Evolutionary conservation across 2,888 invertebrate genomes (phyloP).

Genomic region (Thalpophila matura): DNA sequence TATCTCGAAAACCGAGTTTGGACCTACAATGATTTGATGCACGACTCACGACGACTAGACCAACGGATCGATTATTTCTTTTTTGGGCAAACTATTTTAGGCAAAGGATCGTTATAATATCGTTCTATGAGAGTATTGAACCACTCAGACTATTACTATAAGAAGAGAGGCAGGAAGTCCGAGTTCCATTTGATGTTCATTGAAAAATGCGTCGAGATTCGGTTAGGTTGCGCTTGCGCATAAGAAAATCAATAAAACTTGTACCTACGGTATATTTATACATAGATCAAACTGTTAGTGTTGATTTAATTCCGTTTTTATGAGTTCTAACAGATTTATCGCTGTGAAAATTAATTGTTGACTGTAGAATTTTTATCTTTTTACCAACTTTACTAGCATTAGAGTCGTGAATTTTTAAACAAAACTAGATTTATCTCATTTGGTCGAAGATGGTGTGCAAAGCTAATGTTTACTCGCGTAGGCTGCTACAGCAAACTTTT

Average conservation of each 20-base stretch:
- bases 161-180: constrained; percentile 57
- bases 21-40: too few species aligned
- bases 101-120: constrained; percentile 29
- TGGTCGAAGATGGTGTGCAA: not conserved
- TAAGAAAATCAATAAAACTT: constrained; percentile 55
- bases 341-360: constrained; percentile 40
- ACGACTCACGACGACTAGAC: constrained; percentile 22
- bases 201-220: constrained; percentile 45
- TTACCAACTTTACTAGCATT: constrained; percentile 9
- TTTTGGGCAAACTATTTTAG: constrained; percentile 48
- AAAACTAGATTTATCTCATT: constrained; percentile 7
- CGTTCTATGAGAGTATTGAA: constrained; percentile 43
- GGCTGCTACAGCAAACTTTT: constrained; percentile 20
- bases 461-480: not conserved
- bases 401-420: constrained; percentile 23
- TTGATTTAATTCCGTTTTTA: constrained; percentile 52
- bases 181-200: constrained; percentile 58
- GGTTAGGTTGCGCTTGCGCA: constrained; percentile 38
- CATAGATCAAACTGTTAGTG: constrained; percentile 55
- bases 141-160: constrained; percentile 56
- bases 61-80: constrained; percentile 47
- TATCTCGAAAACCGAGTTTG: constrained; percentile 1
- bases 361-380: constrained; percentile 29
- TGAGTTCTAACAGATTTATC: constrained; percentile 48
- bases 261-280: constrained; percentile 57